Evolutionary conservation across 1,140 invertebrate genomes (phyloP).

Genomic region (Apocrypta bakeri): DNA sequence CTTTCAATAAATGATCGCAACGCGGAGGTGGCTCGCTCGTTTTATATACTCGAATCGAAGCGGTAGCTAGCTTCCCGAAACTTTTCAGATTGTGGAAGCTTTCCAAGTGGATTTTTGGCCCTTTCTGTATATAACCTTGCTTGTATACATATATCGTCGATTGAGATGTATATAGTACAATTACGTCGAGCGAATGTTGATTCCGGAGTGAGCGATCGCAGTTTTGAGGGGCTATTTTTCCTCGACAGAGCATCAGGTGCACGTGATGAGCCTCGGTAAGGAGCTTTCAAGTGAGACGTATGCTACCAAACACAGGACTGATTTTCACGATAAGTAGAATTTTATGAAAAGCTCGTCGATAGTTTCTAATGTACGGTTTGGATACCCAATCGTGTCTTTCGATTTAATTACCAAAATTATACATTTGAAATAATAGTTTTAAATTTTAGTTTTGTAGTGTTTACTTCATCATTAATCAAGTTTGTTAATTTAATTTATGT

Average conservation of each 20-base stretch:
- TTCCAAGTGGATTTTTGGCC: slow-evolving; percentile 33
- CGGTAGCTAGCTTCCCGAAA: slow-evolving; percentile 9
- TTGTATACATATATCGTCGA: too few relatives aligned
- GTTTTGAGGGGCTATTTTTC: not conserved
- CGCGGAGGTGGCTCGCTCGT: not conserved
- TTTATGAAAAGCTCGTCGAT: not conserved
- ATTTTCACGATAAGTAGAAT: not conserved
- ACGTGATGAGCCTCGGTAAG: not conserved
- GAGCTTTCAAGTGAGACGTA: not conserved
- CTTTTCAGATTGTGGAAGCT: slow-evolving; percentile 39
- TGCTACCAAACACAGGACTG: not conserved
- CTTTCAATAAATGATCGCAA: slow-evolving; percentile 37
- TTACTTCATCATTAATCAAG: too few relatives aligned
- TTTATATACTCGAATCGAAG: slow-evolving; percentile 24
- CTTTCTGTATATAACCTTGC: not conserved
- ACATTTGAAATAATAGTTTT: too few relatives aligned
- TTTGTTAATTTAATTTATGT: too few relatives aligned
- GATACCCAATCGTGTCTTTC: not conserved
- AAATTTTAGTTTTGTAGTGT: too few relatives aligned
- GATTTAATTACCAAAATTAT: too few relatives aligned
- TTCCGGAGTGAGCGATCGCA: not conserved
- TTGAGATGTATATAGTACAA: too few relatives aligned
- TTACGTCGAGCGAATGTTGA: not conserved
- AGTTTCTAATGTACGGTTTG: not conserved
- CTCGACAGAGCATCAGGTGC: not conserved